phyloP scores from a whole-genome alignment of 2,113 vertebrate species.

The Myocastor coypus region DNA sequence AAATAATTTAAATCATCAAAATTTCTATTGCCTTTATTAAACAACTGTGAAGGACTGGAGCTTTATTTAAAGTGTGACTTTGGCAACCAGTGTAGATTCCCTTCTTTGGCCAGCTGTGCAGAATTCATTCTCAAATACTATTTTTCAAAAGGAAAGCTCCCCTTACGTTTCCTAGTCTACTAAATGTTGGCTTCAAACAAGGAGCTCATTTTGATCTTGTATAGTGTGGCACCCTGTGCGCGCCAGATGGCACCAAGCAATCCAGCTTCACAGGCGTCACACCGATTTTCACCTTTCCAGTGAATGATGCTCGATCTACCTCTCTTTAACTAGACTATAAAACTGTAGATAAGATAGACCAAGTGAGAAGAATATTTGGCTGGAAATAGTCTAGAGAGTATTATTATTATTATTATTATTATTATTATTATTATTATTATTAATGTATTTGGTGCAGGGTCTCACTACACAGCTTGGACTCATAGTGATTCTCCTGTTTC shows the following conservation, averaged over 20 bases:
- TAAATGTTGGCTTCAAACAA: slow-evolving; percentile 52
- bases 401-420: neutral
- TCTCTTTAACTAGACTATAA: slow-evolving; percentile 34
- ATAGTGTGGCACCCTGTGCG: slow-evolving; percentile 33
- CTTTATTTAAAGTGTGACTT: slow-evolving; percentile 48
- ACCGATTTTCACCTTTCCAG: slow-evolving; percentile 48
- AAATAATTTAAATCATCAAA: slow-evolving; percentile 32
- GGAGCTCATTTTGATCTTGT: slow-evolving; percentile 20
- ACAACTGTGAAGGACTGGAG: slow-evolving; percentile 30
- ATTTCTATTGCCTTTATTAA: neutral
- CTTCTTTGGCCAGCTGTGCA: slow-evolving; percentile 57
- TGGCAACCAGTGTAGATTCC: slow-evolving; percentile 18
- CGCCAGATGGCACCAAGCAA: slow-evolving; percentile 54
- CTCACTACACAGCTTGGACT: too few species aligned
- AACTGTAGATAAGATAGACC: neutral
- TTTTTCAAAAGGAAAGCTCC: slow-evolving; percentile 40
- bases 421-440: too few species aligned
- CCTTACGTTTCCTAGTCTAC: neutral
- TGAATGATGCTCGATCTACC: neutral
- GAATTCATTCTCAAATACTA: slow-evolving; percentile 53
- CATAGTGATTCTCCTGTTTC: too few species aligned
- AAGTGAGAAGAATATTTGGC: neutral
- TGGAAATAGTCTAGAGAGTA: slow-evolving; percentile 39
- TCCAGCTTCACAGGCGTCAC: slow-evolving; percentile 37
- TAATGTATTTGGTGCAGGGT: too few species aligned